Evolutionary conservation across 2,888 invertebrate species (phyloP).

Genomic region (Synergus itoensis): DNA sequence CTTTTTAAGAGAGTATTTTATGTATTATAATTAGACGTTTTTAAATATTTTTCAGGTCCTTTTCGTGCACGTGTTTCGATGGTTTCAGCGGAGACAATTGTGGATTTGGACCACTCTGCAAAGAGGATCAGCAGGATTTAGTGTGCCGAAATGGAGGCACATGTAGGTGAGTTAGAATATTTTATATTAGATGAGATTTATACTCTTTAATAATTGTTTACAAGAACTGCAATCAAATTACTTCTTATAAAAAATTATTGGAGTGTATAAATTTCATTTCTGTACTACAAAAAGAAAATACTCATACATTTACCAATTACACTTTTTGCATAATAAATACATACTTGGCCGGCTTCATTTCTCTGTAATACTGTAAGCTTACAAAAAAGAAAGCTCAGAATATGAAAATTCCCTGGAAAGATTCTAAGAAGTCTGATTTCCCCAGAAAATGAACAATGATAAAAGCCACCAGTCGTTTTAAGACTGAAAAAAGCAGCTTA

Average conservation of each 20-base stretch:
- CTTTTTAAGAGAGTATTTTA: too few relatives aligned
- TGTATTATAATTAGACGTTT: too few relatives aligned
- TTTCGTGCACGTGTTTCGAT: slow-evolving; percentile 89
- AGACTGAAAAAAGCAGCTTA: slow-evolving; percentile 25
- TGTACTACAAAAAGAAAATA: too few relatives aligned
- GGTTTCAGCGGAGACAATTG: slow-evolving; percentile 89
- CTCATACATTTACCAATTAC: not conserved
- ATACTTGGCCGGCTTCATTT: not conserved
- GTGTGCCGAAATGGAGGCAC: slow-evolving; percentile 91
- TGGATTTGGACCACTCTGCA: slow-evolving; percentile 89
- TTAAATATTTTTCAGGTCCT: slow-evolving; percentile 80
- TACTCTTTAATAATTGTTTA: too few relatives aligned
- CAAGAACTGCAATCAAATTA: too few relatives aligned
- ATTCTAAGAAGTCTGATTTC: slow-evolving; percentile 12
- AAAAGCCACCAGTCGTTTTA: not conserved
- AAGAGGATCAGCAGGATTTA: slow-evolving; percentile 80
- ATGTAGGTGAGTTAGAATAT: slow-evolving; percentile 85
- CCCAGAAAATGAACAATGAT: slow-evolving; percentile 4
- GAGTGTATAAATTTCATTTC: too few relatives aligned
- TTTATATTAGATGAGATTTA: not conserved
- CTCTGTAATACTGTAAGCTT: not conserved
- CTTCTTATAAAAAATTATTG: too few relatives aligned
- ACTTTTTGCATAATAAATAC: too few relatives aligned
- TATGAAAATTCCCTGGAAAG: not conserved
- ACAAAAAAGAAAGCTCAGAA: not conserved